Evolutionary conservation across 2,888 invertebrate genomes (phyloP), one percentile per base, ranked within the genome.

Genomic region (Ditula angustiorana): DNA sequence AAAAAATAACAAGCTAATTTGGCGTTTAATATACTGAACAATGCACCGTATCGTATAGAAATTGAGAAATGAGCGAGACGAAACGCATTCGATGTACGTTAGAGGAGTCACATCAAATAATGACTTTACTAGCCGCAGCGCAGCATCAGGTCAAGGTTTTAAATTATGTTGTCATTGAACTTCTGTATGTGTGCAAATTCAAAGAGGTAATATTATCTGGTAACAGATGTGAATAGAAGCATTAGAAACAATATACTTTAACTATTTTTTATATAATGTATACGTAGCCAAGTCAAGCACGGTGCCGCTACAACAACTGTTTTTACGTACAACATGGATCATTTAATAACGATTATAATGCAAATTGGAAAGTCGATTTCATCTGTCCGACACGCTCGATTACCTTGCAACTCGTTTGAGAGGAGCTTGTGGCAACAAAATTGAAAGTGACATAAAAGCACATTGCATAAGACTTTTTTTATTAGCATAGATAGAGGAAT

Each of bases 341-440:
- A 64, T 64, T 64, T 64, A 64, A 64, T 64, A 64, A 64, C 64
- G 53, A 57, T 61, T 66, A 65, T 68, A 63, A 73, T 70, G 68
- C 66, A 71, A 71, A 76, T 76, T 74, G 72, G 76, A 76, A 76
- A 75, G 75, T 71, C 68, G 72, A 70, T 74, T 58, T 72, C 74
- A 76, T 76, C 74, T 69, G 75, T 74, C 73, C 69, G 69, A 69
- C 62, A 67, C 69, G 74, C 67, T 70, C 69, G 67, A 70, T 73
- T 68, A 69, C 66, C 49, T 50, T 50, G 68, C 37, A 37, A 53
- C 59, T 47, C 59, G 59, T 47, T 59, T 47, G 37, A 56, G 49
- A 64, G 59, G 41, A 62, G 58, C 53, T 44, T 50, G 57, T 26
- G 44, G 44, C 37, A 59, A 59, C 64, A 53, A 65, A 65, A 65